Percentiles rank a stretch among this genome's conserved stretches.
These are phyloP conservation scores for Standfussiana lucernea DNA, from an alignment of 2,888 invertebrate species.

Conservation along the genomic window DNA sequence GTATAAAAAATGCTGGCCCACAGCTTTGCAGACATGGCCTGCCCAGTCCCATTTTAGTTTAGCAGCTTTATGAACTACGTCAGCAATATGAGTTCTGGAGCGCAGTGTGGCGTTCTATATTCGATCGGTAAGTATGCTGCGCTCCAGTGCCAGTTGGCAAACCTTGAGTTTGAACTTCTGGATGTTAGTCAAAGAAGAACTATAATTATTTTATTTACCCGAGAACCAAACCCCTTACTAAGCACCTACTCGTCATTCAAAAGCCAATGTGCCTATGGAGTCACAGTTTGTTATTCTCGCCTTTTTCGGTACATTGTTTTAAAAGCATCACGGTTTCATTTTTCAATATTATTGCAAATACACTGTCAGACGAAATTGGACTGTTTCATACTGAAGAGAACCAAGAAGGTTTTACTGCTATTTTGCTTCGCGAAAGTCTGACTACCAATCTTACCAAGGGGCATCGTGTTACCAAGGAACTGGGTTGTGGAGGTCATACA, in stretches of 20 bases:
- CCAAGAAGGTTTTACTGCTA: constrained; percentile 11
- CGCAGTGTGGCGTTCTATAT: too few species aligned
- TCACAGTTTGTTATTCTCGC: not conserved
- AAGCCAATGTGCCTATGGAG: not conserved
- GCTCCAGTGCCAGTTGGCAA: too few species aligned
- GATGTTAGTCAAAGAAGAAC: too few species aligned
- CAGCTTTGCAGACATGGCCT: too few species aligned
- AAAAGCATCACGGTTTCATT: constrained; percentile 37
- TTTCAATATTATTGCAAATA: constrained; percentile 63
- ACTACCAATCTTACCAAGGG: not conserved
- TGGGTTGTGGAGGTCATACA: not conserved
- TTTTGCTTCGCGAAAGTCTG: not conserved
- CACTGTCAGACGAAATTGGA: constrained; percentile 47
- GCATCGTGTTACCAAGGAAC: not conserved
- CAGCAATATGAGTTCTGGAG: too few species aligned
- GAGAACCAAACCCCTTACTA: not conserved
- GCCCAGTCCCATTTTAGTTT: too few species aligned
- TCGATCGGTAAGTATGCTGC: too few species aligned
- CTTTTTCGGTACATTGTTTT: not conserved
- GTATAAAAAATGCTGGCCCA: too few species aligned
- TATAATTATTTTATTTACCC: not conserved
- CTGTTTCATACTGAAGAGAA: constrained; percentile 31
- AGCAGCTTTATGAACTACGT: too few species aligned
- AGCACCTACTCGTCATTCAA: too few species aligned
- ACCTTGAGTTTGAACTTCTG: too few species aligned